A percentile compares a stretch with the other conserved stretches of the same genome.
Conservation (phyloP, 2,113 vertebrate species). For the Boleophthalmus pectinirostris region DNA sequence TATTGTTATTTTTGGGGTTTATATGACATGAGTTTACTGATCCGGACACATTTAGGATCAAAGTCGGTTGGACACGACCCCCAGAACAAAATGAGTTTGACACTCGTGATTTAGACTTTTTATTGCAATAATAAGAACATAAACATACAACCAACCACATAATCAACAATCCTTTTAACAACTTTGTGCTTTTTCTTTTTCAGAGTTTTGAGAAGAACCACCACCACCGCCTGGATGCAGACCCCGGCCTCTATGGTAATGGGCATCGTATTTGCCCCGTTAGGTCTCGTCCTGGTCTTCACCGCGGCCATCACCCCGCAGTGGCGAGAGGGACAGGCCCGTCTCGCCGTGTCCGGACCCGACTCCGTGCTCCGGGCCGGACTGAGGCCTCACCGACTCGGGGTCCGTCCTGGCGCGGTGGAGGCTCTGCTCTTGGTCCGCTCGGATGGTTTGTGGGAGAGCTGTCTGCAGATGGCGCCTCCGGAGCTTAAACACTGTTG, state of each 20-base stretch:
- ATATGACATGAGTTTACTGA: no score
- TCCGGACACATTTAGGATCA: no score
- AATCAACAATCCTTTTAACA: neutral
- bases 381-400: slow-evolving; percentile 45
- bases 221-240: slow-evolving; percentile 67
- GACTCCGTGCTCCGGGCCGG: slow-evolving; percentile 42
- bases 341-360: slow-evolving; percentile 44
- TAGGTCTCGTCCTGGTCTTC: slow-evolving; percentile 80
- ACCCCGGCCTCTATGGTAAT: slow-evolving; percentile 79
- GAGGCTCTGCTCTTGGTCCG: slow-evolving; percentile 67
- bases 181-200: neutral
- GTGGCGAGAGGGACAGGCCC: slow-evolving; percentile 77
- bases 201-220: neutral
- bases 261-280: slow-evolving; percentile 79
- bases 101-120: neutral
- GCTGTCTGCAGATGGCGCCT: slow-evolving; percentile 78
- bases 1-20: no score
- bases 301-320: slow-evolving; percentile 81
- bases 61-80: no score
- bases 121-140: neutral
- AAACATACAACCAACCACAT: neutral
- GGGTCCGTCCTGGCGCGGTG: slow-evolving; percentile 25
- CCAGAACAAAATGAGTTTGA: no score
- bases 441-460: slow-evolving; percentile 81
- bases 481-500: slow-evolving; percentile 79